Evolutionary conservation across 2,888 invertebrate species (phyloP), one percentile per base, ranked within the genome.

Genomic region (Pseudoips prasinana): DNA sequence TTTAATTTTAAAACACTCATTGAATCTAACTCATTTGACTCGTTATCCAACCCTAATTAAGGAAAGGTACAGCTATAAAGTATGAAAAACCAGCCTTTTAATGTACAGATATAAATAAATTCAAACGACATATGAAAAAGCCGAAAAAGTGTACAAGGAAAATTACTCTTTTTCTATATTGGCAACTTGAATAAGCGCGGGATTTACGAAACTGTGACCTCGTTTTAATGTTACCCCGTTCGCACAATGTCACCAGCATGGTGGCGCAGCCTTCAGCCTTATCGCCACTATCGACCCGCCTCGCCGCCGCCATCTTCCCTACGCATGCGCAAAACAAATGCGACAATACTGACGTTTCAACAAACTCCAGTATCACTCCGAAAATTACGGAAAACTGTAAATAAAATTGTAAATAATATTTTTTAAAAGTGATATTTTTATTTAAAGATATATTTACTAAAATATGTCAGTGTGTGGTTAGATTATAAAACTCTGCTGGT

Each of bases 301-400:
- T 30, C 8, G 49, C 26, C 20, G 28, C 61, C 54, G 71, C 70
- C 72, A 73, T 72, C 35, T 69, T 66, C 42, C 25, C 14, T 54
- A 65, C 81, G 77, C 84, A 75, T 66, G 84, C 84, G 79, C 65
- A 56, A 59, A 61, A 60, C 61, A 64, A 68, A 77, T 84, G 85
- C 85, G 82, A 82, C 79, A 75, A 63, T 64, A 58, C 69, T 84
- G 84, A 84, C 83, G 80, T 83, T 81, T 73, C 50, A 38, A 36
- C 46, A 48, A 58, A 49, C 61, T 58, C 66, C 75, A 78, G 74
- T 73, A 66, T 50, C 60, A 64, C 46, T 61, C 60, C 64, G 62
- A 67, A 70, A 63, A 59, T 67, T 69, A 60, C 48, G 59, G 62
- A 50, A 46, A 59, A 56, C 68, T 78, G 81, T 80, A 79, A 78